Conservation (phyloP, 2,113 vertebrate species). For the Rhynchomys soricoides region DNA sequence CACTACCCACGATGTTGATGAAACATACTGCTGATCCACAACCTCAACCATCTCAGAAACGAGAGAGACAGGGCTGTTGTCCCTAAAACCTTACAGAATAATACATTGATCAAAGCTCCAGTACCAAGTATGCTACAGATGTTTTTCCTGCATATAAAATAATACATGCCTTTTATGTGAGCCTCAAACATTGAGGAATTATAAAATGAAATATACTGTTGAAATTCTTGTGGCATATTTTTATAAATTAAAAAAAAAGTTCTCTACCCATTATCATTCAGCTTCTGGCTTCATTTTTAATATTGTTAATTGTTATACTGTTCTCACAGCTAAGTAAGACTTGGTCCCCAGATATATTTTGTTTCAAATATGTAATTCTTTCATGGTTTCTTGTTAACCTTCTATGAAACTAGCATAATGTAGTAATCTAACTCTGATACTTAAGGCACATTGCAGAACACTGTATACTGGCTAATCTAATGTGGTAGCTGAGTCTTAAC, state of each 20-base stretch:
- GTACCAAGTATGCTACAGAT: background rate
- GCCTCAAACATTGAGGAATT: background rate
- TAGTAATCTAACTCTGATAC: background rate
- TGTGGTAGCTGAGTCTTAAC: background rate
- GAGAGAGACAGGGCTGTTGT: conserved; percentile 4
- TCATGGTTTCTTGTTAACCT: background rate
- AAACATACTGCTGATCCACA: background rate
- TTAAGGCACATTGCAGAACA: background rate
- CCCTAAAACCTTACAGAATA: conserved; percentile 23
- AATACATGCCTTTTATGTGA: background rate
- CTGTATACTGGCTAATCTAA: background rate
- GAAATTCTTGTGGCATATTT: conserved; percentile 2
- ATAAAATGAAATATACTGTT: conserved; percentile 1
- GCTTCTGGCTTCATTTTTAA: conserved; percentile 30
- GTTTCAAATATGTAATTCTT: conserved; percentile 4
- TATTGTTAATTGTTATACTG: conserved; percentile 39
- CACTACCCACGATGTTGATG: conserved; percentile 58
- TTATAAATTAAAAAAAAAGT: conserved; percentile 40
- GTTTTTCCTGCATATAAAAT: conserved; percentile 3
- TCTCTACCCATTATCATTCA: background rate
- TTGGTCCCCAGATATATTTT: background rate
- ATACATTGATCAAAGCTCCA: background rate
- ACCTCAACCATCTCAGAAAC: conserved; percentile 27
- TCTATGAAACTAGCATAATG: background rate
- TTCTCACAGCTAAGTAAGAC: background rate